Percentiles rank a stretch among this genome's conserved stretches.
These are phyloP conservation scores for Bufotes viridis DNA, from an alignment of 2,797 vertebrate species.

Conservation along the genomic window DNA sequence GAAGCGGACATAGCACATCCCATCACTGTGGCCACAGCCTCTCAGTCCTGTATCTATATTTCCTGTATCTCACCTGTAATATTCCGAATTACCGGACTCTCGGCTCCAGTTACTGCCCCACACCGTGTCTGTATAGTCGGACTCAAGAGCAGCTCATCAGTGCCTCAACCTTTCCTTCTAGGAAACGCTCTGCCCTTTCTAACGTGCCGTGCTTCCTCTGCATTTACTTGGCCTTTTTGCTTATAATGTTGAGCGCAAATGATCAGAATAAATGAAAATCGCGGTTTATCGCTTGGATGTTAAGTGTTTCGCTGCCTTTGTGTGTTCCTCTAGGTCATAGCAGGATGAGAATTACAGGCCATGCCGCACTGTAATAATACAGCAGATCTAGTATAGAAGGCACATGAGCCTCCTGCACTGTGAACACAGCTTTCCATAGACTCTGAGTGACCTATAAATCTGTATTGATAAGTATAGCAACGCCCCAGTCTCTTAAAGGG, in stretches of 20 bases:
- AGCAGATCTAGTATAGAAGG: background rate
- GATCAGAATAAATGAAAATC: conserved; percentile 38
- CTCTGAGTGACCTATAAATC: no score
- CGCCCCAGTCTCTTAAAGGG: no score
- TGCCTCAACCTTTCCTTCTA: conserved; percentile 19
- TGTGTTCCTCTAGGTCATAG: background rate
- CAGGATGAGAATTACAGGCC: background rate
- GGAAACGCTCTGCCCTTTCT: conserved; percentile 14
- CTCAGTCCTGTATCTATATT: background rate
- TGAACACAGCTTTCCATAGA: background rate
- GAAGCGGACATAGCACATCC: background rate
- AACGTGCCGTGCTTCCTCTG: background rate
- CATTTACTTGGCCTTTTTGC: conserved; percentile 37
- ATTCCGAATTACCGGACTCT: background rate
- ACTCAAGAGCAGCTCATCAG: background rate
- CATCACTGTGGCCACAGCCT: background rate
- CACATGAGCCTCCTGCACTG: no score
- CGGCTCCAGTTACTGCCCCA: background rate
- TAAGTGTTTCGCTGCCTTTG: background rate
- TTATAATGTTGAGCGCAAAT: conserved; percentile 41
- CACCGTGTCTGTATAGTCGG: background rate
- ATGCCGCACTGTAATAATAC: background rate
- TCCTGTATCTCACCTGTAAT: background rate
- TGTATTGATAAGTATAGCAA: no score
- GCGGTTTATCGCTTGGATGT: conserved; percentile 17